phyloP scores from a whole-genome alignment of 2,888 invertebrate genomes.

The Chromoteleia sp. region DNA sequence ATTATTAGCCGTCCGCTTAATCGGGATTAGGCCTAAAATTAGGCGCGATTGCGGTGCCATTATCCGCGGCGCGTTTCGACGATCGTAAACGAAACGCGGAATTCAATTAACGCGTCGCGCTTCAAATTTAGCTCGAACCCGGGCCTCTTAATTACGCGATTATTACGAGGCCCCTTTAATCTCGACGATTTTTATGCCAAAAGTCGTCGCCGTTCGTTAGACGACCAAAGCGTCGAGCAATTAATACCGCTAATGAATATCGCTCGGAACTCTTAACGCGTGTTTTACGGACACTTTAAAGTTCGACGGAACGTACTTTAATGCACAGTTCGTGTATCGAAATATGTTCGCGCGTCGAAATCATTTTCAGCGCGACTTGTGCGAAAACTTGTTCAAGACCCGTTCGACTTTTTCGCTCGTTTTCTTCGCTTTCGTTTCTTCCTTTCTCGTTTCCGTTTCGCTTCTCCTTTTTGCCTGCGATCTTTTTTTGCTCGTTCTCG shows the following conservation, averaged over 20 bases:
- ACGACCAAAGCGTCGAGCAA: conserved; percentile 1
- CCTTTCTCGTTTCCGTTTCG: neutral
- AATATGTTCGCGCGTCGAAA: conserved; percentile 32
- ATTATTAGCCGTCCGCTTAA: no score
- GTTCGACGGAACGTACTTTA: conserved; percentile 15
- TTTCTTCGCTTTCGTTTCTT: neutral
- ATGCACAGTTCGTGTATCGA: conserved; percentile 46
- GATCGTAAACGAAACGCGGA: conserved; percentile 2
- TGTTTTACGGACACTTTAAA: conserved; percentile 32
- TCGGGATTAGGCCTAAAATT: no score
- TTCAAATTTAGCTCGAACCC: no score
- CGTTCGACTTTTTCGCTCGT: conserved; percentile 11
- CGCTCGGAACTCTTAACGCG: conserved; percentile 12
- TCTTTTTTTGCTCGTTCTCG: no score
- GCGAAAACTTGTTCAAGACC: conserved; percentile 29
- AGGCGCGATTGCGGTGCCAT: no score
- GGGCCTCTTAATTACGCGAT: conserved; percentile 6
- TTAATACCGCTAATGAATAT: conserved; percentile 25
- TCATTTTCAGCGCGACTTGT: conserved; percentile 43
- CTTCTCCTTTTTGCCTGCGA: neutral
- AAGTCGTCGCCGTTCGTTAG: neutral
- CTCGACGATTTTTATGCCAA: neutral
- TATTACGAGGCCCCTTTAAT: neutral
- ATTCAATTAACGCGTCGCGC: neutral
- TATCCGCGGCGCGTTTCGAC: no score